Conservation (phyloP, 2,797 vertebrate genomes). For the Sebastes hubbsi region DNA sequence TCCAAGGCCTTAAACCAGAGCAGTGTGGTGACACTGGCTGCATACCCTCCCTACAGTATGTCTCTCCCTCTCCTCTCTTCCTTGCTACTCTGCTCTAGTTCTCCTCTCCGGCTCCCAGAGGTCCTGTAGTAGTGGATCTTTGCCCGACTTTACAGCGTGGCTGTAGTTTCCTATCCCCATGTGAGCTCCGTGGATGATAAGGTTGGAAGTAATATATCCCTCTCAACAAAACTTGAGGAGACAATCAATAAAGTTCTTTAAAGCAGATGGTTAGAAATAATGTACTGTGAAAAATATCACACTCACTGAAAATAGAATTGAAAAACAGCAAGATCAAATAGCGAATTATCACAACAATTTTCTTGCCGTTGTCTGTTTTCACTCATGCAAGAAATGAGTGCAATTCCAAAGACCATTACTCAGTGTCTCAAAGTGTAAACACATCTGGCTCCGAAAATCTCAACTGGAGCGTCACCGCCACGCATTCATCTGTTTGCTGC, state of each 20-base stretch:
- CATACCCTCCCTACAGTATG: neutral
- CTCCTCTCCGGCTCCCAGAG: constrained; percentile 31
- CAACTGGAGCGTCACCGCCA: constrained; percentile 17
- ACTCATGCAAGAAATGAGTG: constrained; percentile 18
- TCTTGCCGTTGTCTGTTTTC: constrained; percentile 10
- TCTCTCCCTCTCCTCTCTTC: constrained; percentile 19
- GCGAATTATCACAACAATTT: neutral
- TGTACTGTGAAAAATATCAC: neutral
- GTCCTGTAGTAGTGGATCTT: constrained; percentile 24
- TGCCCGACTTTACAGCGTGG: neutral
- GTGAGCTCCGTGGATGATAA: neutral
- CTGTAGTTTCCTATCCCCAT: constrained; percentile 5
- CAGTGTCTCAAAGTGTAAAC: constrained; percentile 45
- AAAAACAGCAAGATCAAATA: neutral
- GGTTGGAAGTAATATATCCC: neutral
- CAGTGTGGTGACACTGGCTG: constrained; percentile 46
- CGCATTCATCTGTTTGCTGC: constrained; percentile 51
- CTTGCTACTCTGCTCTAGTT: constrained; percentile 26
- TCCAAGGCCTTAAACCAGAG: constrained; percentile 59
- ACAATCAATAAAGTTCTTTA: neutral
- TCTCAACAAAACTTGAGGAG: neutral
- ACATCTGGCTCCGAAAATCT: constrained; percentile 58
- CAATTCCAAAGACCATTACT: constrained; percentile 30
- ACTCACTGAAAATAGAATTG: neutral
- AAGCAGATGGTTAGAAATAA: neutral